Evolutionary conservation across 2,113 vertebrate genomes (phyloP).

Genomic region (Ammodytes marinus): DNA sequence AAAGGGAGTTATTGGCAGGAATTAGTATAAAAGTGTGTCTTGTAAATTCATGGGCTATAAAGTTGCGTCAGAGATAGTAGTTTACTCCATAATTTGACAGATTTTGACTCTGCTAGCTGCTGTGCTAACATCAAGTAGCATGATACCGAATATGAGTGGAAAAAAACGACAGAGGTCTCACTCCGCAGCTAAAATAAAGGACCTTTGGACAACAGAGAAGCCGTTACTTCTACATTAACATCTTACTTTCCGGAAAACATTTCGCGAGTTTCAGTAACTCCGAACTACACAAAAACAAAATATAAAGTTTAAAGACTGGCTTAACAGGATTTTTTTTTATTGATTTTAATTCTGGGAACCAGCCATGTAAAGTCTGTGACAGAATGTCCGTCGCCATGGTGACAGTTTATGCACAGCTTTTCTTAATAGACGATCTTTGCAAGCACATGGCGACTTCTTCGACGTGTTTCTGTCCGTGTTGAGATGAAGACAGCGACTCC

Average conservation of each 20-base stretch:
- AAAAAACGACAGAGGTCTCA: neutral
- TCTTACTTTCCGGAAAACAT: neutral
- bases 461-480: accelerated
- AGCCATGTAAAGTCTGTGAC: neutral
- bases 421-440: conserved; percentile 53
- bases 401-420: neutral
- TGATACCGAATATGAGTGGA: neutral
- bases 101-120: neutral
- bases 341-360: neutral
- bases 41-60: neutral
- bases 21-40: accelerated
- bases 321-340: too few relatives aligned
- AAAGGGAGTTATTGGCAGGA: accelerated
- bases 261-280: accelerated
- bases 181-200: neutral
- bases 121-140: conserved; percentile 20
- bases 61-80: too few relatives aligned
- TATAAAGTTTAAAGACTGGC: accelerated
- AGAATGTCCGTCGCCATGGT: conserved; percentile 1
- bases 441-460: conserved; percentile 51
- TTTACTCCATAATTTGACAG: neutral
- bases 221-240: neutral
- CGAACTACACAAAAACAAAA: neutral
- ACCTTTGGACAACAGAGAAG: neutral
- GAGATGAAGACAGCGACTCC: neutral